Evolutionary conservation across 2,797 vertebrate species (phyloP).

Genomic region (Delichon dasypus): DNA sequence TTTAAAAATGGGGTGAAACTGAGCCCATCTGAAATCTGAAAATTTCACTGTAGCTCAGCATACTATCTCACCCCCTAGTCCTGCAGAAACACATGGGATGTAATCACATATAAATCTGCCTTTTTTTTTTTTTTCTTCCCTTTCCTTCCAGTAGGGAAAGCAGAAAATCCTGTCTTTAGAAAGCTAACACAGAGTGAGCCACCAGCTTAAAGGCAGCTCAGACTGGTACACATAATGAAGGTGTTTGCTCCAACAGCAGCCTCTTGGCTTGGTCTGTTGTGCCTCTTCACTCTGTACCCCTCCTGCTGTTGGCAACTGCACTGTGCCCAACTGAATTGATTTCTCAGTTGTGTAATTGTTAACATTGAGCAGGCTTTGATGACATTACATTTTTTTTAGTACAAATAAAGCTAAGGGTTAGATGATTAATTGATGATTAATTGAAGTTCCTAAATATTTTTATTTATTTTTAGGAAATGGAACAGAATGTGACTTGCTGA

Average conservation of each 20-base stretch:
- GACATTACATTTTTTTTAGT: not conserved
- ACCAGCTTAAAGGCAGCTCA: not conserved
- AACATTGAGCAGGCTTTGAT: not conserved
- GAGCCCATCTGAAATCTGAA: not conserved
- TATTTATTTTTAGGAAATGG: constrained; percentile 68
- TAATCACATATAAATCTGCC: not conserved
- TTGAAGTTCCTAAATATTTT: not conserved
- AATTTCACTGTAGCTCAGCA: not conserved
- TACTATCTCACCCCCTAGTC: not conserved
- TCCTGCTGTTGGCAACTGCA: not conserved
- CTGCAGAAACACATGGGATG: not conserved
- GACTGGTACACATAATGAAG: not conserved
- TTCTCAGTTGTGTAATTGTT: not conserved
- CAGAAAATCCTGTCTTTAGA: not conserved
- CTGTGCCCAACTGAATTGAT: not conserved
- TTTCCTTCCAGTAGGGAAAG: not conserved
- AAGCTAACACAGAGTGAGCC: not conserved
- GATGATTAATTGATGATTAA: not conserved
- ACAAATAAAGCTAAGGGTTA: not conserved
- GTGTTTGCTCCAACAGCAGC: not conserved
- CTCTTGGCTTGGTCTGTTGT: not conserved
- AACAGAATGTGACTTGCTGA: constrained; percentile 75
- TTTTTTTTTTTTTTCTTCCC: not conserved
- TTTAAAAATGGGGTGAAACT: not conserved
- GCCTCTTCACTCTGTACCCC: not conserved